Base-by-base conservation (phyloP, 2,113 vertebrate species). In the Oriolus oriolus region DNA sequence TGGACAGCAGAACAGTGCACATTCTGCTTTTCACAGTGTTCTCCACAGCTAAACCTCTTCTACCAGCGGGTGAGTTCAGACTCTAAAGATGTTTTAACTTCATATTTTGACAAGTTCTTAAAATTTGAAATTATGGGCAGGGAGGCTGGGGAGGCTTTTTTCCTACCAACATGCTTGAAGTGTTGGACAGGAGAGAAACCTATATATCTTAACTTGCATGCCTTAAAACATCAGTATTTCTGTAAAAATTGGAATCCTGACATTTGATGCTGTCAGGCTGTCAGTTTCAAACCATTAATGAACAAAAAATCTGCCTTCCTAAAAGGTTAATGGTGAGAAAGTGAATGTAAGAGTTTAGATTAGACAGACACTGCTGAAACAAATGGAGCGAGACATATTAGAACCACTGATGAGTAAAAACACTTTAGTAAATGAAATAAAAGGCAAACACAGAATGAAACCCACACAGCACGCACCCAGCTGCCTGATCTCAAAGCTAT, bases 381-480 rank as follows among this genome's bases (percentile, higher is more conserved):
- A 94, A 97, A 96, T 84, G 91, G 84, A 97, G 93, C 39, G 57
- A 95, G 95, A 90, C 64, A 81, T 45, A 93, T 82, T 83, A 96
- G 93, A 97, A 87, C 70, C 95, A 87, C 42, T 95, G 95, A 92
- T 35, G 82, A 93, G 79, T 93, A 90, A 96, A 97, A 97, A 76
- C 52, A 87, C 76, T 95, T 95, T 8, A 96, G 59, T 66, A 96
- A 95, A 94, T 80, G 31, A 96, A 95, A 84, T 91, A 39, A 15
- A 45, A 59, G n/a, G 70, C 78, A 92, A 95, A 92, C 7, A 30
- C 66, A 80, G 60, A 81, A 87, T 28, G 64, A 92, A 96, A 86
- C 88, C 49, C 77, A 93, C 84, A 71, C 45, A 96, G 60, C 77
- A 79, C 0, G 6, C 60, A 92, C 77, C 79, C 66, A 94, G 85